Conservation (phyloP, 2,797 vertebrate species). For the Lepilemur septentrionalis region DNA sequence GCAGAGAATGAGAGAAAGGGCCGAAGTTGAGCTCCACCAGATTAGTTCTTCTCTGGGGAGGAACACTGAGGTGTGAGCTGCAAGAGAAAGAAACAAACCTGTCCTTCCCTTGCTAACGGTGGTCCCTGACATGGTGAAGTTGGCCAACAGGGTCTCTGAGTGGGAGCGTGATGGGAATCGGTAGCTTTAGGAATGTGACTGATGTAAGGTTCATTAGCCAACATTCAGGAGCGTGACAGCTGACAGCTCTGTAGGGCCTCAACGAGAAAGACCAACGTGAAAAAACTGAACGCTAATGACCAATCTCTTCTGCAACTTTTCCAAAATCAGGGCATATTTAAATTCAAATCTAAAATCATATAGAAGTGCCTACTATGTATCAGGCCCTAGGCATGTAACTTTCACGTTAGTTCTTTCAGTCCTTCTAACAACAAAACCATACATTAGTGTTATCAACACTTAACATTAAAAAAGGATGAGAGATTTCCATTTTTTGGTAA, state of each 20-base stretch:
- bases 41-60: background rate
- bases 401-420: background rate
- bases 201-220: background rate
- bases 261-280: background rate
- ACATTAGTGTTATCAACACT: background rate
- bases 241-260: background rate
- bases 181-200: background rate
- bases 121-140: background rate
- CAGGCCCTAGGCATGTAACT: background rate
- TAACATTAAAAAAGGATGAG: background rate
- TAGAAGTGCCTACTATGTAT: background rate
- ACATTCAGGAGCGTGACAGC: background rate
- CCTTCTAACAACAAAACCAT: background rate
- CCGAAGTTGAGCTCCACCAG: background rate
- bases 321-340: background rate
- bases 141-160: background rate
- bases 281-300: background rate
- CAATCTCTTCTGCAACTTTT: background rate
- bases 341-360: background rate
- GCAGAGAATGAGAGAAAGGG: background rate
- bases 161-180: background rate
- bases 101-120: background rate
- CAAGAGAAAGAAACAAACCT: background rate
- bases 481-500: background rate
- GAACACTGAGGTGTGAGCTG: background rate